Percentiles rank a stretch among this genome's conserved stretches.
phyloP scores from a whole-genome alignment of 2,113 vertebrate species.

The Clarias magur region DNA sequence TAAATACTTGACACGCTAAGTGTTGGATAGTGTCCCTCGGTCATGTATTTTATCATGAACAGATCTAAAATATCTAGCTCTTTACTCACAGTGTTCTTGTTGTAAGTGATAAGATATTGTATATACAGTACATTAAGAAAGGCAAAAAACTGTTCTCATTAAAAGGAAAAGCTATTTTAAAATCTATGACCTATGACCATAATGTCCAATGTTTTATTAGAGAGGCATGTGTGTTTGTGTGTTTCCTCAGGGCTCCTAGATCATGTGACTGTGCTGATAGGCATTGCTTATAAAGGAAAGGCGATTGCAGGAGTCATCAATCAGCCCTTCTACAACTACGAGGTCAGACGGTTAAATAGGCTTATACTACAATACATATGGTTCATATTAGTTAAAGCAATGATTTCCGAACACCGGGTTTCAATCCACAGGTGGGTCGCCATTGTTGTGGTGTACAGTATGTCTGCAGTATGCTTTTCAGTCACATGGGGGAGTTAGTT shows the following conservation, averaged over 20 bases:
- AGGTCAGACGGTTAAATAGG: constrained; percentile 75
- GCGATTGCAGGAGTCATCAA: constrained; percentile 97
- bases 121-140: not conserved
- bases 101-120: not conserved
- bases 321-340: constrained; percentile 97
- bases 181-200: not conserved
- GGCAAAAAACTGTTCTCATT: not conserved
- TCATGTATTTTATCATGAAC: not conserved
- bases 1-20: not conserved
- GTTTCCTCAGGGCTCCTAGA: constrained; percentile 86
- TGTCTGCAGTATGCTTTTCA: too few species aligned
- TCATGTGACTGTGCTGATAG: constrained; percentile 95
- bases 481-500: too few species aligned
- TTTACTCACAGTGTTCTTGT: not conserved
- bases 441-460: too few species aligned
- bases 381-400: not conserved
- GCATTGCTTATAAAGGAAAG: constrained; percentile 89
- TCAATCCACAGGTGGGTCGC: too few species aligned
- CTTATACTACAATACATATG: too few species aligned
- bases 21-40: not conserved
- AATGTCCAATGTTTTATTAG: constrained; percentile 9
- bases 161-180: not conserved
- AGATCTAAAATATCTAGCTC: not conserved
- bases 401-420: too few species aligned
- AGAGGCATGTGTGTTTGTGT: constrained; percentile 4